Evolutionary conservation across 2,797 vertebrate genomes (phyloP).

Genomic region (Pristis pectinata): DNA sequence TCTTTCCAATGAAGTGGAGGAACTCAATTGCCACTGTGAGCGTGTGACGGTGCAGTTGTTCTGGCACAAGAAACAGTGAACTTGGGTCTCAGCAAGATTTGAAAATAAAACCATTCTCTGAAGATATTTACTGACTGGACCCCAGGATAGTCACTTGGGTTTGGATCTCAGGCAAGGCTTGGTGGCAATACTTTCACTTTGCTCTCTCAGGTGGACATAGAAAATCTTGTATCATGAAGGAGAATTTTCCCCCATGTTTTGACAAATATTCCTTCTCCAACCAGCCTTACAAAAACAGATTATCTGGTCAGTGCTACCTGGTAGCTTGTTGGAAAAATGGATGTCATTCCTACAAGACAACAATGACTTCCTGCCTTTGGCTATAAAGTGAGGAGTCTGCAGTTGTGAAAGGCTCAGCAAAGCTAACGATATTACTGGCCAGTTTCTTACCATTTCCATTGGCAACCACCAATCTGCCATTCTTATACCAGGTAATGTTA

Average conservation of each 20-base stretch:
- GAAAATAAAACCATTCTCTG: no score
- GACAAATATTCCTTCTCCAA: no score
- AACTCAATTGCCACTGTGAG: not conserved
- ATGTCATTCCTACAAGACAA: not conserved
- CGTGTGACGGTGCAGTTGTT: not conserved
- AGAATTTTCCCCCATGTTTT: no score
- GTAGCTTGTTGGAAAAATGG: not conserved
- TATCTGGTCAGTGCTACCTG: not conserved
- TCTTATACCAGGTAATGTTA: conserved; percentile 46
- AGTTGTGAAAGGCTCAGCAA: not conserved
- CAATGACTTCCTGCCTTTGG: not conserved
- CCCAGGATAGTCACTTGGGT: no score
- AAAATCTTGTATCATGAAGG: no score
- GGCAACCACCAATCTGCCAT: conserved; percentile 45
- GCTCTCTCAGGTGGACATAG: no score
- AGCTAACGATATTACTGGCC: not conserved
- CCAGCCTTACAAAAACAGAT: not conserved
- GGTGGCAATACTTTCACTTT: no score
- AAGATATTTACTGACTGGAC: no score
- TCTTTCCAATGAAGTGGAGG: not conserved
- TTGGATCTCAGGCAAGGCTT: no score
- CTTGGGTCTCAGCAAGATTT: no score
- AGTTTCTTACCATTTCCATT: conserved; percentile 45
- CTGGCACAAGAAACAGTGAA: not conserved
- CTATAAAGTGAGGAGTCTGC: not conserved